phyloP scores from a whole-genome alignment of 1,140 invertebrate genomes.

The Agrilus planipennis region DNA sequence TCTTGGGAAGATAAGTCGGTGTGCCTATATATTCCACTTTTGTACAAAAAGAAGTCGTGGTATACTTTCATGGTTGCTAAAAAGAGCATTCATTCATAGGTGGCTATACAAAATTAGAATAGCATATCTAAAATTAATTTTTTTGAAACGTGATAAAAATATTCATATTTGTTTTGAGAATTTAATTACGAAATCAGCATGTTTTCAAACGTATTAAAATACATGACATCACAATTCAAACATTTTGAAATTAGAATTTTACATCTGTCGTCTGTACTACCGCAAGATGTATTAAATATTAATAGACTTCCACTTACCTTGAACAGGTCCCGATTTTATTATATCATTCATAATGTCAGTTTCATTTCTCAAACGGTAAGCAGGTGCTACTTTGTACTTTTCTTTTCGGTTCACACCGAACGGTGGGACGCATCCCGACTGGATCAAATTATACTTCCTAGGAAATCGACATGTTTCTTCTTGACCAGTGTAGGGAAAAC shows the following conservation, averaged over 20 bases:
- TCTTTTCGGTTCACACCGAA: conserved; percentile 39
- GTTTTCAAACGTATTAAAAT: no score
- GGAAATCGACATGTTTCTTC: conserved; percentile 45
- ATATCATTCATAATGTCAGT: conserved; percentile 89
- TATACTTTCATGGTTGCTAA: conserved; percentile 79
- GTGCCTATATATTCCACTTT: conserved; percentile 66
- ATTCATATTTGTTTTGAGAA: no score
- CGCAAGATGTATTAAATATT: conserved; percentile 4
- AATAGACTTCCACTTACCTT: conserved; percentile 49
- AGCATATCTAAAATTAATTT: neutral
- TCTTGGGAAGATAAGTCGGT: conserved; percentile 41
- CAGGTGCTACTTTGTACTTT: conserved; percentile 69
- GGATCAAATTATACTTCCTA: conserved; percentile 36
- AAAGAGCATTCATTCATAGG: no score
- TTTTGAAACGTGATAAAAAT: no score
- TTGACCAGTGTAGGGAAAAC: conserved; percentile 66
- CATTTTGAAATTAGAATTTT: no score
- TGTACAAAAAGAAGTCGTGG: conserved; percentile 85
- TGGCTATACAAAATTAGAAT: no score
- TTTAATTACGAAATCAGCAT: no score
- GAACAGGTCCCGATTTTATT: conserved; percentile 81
- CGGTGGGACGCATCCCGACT: conserved; percentile 41
- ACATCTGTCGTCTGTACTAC: no score
- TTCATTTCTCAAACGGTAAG: conserved; percentile 65
- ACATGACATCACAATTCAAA: no score